Percentiles rank a stretch among this genome's conserved stretches.
Evolutionary conservation across 2,888 invertebrate genomes (phyloP).

Genomic region (Fabriciana adippe): DNA sequence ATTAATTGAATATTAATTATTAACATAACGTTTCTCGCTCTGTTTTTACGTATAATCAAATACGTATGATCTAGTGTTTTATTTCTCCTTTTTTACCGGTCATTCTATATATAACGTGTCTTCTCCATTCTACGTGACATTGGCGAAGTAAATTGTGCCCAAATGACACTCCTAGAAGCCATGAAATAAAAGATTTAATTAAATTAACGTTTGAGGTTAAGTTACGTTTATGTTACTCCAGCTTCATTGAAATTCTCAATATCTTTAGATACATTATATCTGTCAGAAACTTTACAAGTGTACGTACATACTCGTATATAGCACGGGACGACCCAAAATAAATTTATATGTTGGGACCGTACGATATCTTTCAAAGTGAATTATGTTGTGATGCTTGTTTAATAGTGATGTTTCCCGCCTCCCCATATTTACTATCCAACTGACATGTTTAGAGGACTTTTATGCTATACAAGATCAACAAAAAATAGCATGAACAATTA

Average conservation of each 20-base stretch:
- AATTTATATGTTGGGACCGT: slow-evolving; percentile 11
- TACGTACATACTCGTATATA: neutral
- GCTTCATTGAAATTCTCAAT: slow-evolving; percentile 2
- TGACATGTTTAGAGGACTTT: slow-evolving; percentile 18
- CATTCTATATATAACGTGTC: too few relatives aligned
- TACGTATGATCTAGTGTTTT: too few relatives aligned
- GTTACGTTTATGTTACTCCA: neutral
- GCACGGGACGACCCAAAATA: slow-evolving; percentile 12
- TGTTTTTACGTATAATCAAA: too few relatives aligned
- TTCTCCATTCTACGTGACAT: too few relatives aligned
- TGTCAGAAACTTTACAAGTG: neutral
- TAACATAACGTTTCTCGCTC: too few relatives aligned
- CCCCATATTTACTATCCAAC: slow-evolving; percentile 8
- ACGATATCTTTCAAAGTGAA: slow-evolving; percentile 16
- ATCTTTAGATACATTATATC: neutral
- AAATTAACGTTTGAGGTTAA: neutral
- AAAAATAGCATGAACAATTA: neutral
- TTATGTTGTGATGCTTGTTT: slow-evolving; percentile 18
- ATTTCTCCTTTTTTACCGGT: too few relatives aligned
- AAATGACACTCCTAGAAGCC: too few relatives aligned
- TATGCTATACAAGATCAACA: neutral
- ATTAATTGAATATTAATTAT: too few relatives aligned
- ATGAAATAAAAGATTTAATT: too few relatives aligned
- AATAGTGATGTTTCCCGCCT: slow-evolving; percentile 17
- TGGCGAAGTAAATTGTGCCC: too few relatives aligned